Evolutionary conservation across 2,888 invertebrate genomes (phyloP).

Genomic region (Thyatira batis): DNA sequence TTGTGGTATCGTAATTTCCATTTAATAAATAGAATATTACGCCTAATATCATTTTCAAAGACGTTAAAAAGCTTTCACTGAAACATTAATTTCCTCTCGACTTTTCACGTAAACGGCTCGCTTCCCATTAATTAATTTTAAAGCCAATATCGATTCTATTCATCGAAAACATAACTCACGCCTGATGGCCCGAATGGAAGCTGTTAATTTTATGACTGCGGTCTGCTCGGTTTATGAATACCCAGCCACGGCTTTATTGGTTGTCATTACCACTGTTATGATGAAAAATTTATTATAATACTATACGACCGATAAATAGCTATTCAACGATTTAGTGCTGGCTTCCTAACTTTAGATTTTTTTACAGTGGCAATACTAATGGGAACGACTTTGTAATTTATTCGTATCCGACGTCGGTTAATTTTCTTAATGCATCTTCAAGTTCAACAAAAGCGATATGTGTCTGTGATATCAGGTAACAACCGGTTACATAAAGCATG

Average conservation of each 20-base stretch:
- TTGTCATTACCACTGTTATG: constrained; percentile 48
- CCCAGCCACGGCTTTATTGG: constrained; percentile 42
- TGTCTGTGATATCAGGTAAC: constrained; percentile 44
- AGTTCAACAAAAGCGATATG: constrained; percentile 15
- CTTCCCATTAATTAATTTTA: constrained; percentile 16
- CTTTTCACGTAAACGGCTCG: not conserved
- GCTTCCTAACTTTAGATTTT: constrained; percentile 15
- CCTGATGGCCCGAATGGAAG: constrained; percentile 33
- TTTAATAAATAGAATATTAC: too few relatives aligned
- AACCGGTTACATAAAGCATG: constrained; percentile 54
- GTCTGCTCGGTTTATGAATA: constrained; percentile 46
- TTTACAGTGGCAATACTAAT: not conserved
- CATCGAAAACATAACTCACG: constrained; percentile 12
- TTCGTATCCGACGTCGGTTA: not conserved
- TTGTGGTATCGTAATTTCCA: too few relatives aligned
- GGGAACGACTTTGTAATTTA: not conserved
- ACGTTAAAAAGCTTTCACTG: constrained; percentile 12
- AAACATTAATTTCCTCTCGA: constrained; percentile 13
- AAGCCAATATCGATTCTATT: constrained; percentile 11
- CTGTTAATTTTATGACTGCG: constrained; percentile 57
- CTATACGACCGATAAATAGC: constrained; percentile 34
- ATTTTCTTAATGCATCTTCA: not conserved
- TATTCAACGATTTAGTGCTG: constrained; percentile 17
- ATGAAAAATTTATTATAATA: constrained; percentile 29
- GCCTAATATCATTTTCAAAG: too few relatives aligned